Percentiles rank a stretch among this genome's conserved stretches.
phyloP scores from a whole-genome alignment of 2,888 invertebrate genomes.

The Exocentrus adspersus region DNA sequence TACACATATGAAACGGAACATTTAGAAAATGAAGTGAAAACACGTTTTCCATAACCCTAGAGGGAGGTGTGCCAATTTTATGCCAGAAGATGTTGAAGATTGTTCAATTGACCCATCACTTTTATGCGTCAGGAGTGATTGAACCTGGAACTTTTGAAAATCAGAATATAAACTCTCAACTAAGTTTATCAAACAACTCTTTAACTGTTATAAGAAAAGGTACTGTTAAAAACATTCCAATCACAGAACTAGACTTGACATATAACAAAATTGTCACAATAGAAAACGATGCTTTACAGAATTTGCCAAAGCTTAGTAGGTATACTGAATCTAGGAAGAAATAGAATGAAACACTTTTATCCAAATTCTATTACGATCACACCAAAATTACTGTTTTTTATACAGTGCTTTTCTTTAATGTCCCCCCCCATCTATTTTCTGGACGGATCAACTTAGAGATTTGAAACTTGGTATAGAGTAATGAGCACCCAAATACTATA shows the following conservation, averaged over 20 bases:
- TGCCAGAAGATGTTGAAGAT: constrained; percentile 25
- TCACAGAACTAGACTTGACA: constrained; percentile 19
- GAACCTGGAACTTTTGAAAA: constrained; percentile 26
- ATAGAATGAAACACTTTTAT: constrained; percentile 16
- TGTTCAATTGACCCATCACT: not conserved
- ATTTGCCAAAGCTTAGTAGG: constrained; percentile 23
- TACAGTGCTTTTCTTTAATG: too few relatives aligned
- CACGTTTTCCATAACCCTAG: constrained; percentile 14
- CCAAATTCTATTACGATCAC: constrained; percentile 21
- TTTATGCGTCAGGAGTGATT: constrained; percentile 18
- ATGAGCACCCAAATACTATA: too few relatives aligned
- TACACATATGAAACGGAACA: not conserved
- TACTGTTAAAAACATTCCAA: constrained; percentile 16
- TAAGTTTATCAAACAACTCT: constrained; percentile 19
- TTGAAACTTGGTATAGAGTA: too few relatives aligned
- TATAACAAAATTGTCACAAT: constrained; percentile 26
- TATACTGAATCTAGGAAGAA: constrained; percentile 18
- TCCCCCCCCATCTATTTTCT: too few relatives aligned
- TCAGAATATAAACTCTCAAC: constrained; percentile 13
- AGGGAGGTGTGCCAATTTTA: constrained; percentile 11
- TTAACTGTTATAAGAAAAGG: constrained; percentile 19
- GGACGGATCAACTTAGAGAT: too few relatives aligned
- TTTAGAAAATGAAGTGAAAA: constrained; percentile 5
- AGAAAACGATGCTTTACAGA: constrained; percentile 21
- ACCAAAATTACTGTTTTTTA: constrained; percentile 24